Evolutionary conservation across 2,113 vertebrate genomes (phyloP).

Genomic region (Misgurnus anguillicaudatus): DNA sequence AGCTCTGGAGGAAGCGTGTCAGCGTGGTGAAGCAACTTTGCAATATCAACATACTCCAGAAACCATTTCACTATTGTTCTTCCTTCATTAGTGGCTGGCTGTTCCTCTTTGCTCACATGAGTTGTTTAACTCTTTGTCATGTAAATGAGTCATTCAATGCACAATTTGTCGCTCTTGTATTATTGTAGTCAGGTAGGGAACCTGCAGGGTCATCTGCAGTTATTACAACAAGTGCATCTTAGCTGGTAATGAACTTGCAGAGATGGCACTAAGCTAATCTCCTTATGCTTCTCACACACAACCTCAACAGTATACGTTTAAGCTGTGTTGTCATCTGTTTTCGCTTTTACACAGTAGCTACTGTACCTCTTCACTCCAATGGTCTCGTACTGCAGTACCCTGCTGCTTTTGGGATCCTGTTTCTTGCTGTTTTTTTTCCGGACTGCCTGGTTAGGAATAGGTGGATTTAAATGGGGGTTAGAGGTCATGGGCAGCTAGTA

Average conservation of each 20-base stretch:
- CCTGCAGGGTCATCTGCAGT: constrained; percentile 38
- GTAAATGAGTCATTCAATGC: not conserved
- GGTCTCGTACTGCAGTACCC: not conserved
- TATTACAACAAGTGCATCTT: constrained; percentile 54
- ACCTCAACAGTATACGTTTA: not conserved
- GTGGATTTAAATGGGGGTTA: not conserved
- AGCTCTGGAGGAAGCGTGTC: constrained; percentile 12
- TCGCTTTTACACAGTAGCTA: not conserved
- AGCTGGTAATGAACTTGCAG: constrained; percentile 71
- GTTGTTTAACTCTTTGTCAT: not conserved
- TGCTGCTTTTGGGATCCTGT: not conserved
- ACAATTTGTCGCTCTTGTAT: constrained; percentile 6
- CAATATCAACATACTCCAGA: not conserved
- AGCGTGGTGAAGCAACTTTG: constrained; percentile 15
- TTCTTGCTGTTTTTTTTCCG: not conserved
- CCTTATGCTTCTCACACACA: constrained; percentile 58
- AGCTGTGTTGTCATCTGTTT: constrained; percentile 5
- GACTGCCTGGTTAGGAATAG: not conserved
- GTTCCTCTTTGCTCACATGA: constrained; percentile 26
- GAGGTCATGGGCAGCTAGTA: not conserved
- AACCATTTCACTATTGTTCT: not conserved
- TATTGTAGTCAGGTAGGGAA: not conserved
- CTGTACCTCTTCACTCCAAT: not conserved
- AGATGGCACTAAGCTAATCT: constrained; percentile 65
- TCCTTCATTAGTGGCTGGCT: not conserved